A percentile compares a stretch with the other conserved stretches of the same genome.
phyloP scores from a whole-genome alignment of 1,140 invertebrate genomes.

The Drosophila simulans region DNA sequence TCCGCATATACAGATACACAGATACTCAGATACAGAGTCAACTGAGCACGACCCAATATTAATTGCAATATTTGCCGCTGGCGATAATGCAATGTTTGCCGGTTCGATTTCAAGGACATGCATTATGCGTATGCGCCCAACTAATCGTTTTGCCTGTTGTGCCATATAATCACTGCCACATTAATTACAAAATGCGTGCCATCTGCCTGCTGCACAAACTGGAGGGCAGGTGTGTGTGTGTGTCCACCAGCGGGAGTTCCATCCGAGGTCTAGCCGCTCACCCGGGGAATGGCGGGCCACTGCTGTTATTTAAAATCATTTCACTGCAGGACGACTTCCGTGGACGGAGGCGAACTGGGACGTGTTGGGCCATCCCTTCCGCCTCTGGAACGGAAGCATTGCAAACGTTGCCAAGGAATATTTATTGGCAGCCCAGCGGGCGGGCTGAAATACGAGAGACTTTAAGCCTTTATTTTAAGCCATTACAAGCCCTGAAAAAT shows the following conservation, averaged over 20 bases:
- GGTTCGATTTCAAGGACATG: slow-evolving; percentile 58
- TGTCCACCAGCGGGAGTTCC: slow-evolving; percentile 5
- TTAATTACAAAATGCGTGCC: slow-evolving; percentile 69
- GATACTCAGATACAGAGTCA: slow-evolving; percentile 1
- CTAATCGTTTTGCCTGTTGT: slow-evolving; percentile 65
- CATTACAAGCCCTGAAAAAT: not conserved
- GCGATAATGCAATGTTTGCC: slow-evolving; percentile 70
- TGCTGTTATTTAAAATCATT: slow-evolving; percentile 55
- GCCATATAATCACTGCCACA: slow-evolving; percentile 59
- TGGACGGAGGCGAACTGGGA: slow-evolving; percentile 7
- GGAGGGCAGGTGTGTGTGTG: slow-evolving; percentile 21
- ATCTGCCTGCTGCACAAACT: slow-evolving; percentile 18
- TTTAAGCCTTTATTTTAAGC: slow-evolving; percentile 3
- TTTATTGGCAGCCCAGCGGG: slow-evolving; percentile 56
- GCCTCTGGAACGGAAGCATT: slow-evolving; percentile 47
- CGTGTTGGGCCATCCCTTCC: slow-evolving; percentile 32
- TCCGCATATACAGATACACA: slow-evolving; percentile 16
- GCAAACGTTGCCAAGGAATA: slow-evolving; percentile 54
- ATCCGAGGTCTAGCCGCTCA: not conserved
- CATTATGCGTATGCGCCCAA: slow-evolving; percentile 43
- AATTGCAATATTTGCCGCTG: slow-evolving; percentile 59
- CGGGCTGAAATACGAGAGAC: not conserved
- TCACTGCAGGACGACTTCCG: slow-evolving; percentile 11
- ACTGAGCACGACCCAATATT: slow-evolving; percentile 52
- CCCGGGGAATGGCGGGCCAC: slow-evolving; percentile 3